Percentiles rank a stretch among this genome's conserved stretches.
Evolutionary conservation across 2,888 invertebrate species (phyloP).

Genomic region (Laothoe populi): DNA sequence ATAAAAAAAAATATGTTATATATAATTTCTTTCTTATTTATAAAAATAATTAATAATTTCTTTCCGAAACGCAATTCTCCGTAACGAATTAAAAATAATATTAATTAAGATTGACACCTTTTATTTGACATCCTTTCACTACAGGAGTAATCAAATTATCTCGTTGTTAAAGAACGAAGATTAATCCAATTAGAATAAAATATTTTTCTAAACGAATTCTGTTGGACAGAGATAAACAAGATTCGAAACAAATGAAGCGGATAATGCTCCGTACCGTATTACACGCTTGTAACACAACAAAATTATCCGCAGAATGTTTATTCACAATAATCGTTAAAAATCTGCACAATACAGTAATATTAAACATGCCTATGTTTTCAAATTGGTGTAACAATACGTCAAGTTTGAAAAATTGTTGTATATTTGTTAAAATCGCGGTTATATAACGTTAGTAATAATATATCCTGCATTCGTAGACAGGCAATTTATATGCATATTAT

Average conservation of each 20-base stretch:
- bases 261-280: conserved; percentile 38
- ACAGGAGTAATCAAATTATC: conserved; percentile 11
- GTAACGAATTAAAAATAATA: neutral
- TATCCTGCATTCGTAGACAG: too few relatives aligned
- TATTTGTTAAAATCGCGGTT: too few relatives aligned
- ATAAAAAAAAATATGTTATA: too few relatives aligned
- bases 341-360: too few relatives aligned
- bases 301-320: neutral
- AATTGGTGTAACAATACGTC: too few relatives aligned
- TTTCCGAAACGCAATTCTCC: neutral
- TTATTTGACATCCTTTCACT: neutral
- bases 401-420: too few relatives aligned
- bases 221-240: conserved; percentile 54
- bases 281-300: conserved; percentile 2
- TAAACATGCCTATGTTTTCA: too few relatives aligned
- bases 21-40: neutral
- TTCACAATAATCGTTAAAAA: neutral
- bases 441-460: too few relatives aligned
- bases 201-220: conserved; percentile 39
- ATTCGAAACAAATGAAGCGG: conserved; percentile 62
- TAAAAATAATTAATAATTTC: neutral
- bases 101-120: conserved; percentile 21
- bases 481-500: too few relatives aligned
- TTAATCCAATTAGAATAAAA: conserved; percentile 38
- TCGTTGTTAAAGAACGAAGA: conserved; percentile 34